These are phyloP conservation scores for Cataglyphis hispanica DNA, from an alignment of 1,140 invertebrate genomes.

Conservation along the genomic window DNA sequence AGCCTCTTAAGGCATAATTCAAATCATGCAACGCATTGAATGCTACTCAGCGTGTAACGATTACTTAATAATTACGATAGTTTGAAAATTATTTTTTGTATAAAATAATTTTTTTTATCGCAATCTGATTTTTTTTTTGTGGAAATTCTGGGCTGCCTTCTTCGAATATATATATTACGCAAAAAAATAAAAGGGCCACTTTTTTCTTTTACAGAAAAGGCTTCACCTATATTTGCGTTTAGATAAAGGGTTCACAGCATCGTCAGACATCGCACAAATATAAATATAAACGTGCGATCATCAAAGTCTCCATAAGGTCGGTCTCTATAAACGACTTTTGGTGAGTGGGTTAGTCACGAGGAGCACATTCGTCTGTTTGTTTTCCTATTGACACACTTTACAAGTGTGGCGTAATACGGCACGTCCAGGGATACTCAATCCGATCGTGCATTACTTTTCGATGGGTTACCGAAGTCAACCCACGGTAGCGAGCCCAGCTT, in stretches of 20 bases:
- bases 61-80: background rate
- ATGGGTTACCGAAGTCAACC: background rate
- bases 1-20: background rate
- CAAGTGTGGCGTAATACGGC: slow-evolving; percentile 56
- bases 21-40: background rate
- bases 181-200: too few relatives aligned
- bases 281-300: background rate
- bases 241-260: background rate
- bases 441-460: slow-evolving; percentile 24
- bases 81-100: background rate
- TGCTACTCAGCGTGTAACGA: background rate
- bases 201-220: too few relatives aligned
- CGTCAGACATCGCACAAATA: background rate
- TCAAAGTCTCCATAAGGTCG: slow-evolving; percentile 7
- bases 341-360: slow-evolving; percentile 65
- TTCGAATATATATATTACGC: background rate
- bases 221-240: background rate
- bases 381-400: slow-evolving; percentile 74
- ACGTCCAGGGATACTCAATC: slow-evolving; percentile 43
- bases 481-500: background rate
- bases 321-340: slow-evolving; percentile 51
- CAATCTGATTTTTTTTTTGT: slow-evolving; percentile 1
- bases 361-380: slow-evolving; percentile 70
- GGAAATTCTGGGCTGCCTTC: background rate
- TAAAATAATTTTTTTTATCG: background rate